Evolutionary conservation across 2,888 invertebrate genomes (phyloP).

Genomic region (Mythimna lalbum): DNA sequence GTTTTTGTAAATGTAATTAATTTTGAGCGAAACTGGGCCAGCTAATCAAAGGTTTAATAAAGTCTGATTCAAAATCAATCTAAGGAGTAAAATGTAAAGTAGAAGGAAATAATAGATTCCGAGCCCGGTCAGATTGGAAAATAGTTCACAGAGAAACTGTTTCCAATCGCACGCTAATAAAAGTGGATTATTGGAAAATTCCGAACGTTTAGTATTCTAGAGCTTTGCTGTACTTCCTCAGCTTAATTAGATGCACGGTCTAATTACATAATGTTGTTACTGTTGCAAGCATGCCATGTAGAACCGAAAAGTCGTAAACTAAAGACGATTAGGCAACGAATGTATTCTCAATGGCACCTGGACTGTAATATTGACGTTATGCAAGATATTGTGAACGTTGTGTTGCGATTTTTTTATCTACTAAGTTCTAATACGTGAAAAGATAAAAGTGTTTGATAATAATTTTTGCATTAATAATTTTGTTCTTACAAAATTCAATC

Average conservation of each 20-base stretch:
- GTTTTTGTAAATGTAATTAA: slow-evolving; percentile 20
- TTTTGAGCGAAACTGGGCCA: slow-evolving; percentile 7
- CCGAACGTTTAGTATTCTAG: slow-evolving; percentile 50
- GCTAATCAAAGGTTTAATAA: slow-evolving; percentile 21
- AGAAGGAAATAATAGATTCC: slow-evolving; percentile 29
- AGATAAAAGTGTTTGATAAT: slow-evolving; percentile 49
- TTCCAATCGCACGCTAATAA: slow-evolving; percentile 43
- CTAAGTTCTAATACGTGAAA: slow-evolving; percentile 39
- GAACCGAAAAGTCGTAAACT: slow-evolving; percentile 69
- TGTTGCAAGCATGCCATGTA: slow-evolving; percentile 45
- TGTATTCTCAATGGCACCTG: slow-evolving; percentile 79
- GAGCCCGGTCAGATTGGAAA: slow-evolving; percentile 43
- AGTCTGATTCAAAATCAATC: slow-evolving; percentile 24
- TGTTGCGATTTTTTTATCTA: slow-evolving; percentile 61
- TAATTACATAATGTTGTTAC: slow-evolving; percentile 66
- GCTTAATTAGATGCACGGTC: slow-evolving; percentile 47
- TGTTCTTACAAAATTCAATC: slow-evolving; percentile 35
- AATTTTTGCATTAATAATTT: slow-evolving; percentile 42
- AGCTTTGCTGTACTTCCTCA: slow-evolving; percentile 27
- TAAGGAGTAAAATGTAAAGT: slow-evolving; percentile 32
- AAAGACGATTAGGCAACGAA: slow-evolving; percentile 78
- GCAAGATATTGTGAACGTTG: slow-evolving; percentile 70
- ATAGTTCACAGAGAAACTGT: slow-evolving; percentile 35
- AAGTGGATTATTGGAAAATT: slow-evolving; percentile 42
- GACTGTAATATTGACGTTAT: slow-evolving; percentile 74